A percentile compares a stretch with the other conserved stretches of the same genome.
These are phyloP conservation scores for Tenthredo livida DNA, from an alignment of 2,888 invertebrate genomes.

Conservation along the genomic window DNA sequence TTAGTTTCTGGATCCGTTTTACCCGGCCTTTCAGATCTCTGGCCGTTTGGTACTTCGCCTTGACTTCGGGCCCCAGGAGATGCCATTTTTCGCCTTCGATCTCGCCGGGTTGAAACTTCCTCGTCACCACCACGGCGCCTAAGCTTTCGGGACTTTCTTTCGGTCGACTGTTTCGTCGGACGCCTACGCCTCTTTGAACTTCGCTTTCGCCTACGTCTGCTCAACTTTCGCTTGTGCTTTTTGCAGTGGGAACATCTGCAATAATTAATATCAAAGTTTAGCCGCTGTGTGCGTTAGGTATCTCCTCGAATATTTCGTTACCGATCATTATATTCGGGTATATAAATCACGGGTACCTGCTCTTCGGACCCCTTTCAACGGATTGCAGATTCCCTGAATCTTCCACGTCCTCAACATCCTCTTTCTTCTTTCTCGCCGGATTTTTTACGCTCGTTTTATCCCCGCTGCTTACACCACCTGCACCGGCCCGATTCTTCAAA, in stretches of 20 bases:
- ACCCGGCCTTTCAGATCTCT: not conserved
- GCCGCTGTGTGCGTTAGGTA: no score
- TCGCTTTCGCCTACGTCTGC: slow-evolving; percentile 41
- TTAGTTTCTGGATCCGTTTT: slow-evolving; percentile 22
- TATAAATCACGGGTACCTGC: not conserved
- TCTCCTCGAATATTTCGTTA: not conserved
- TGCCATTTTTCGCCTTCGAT: not conserved
- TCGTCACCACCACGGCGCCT: slow-evolving; percentile 39
- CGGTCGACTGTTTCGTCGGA: slow-evolving; percentile 11
- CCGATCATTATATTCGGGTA: not conserved
- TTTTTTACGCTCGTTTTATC: slow-evolving; percentile 4
- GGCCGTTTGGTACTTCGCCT: slow-evolving; percentile 7
- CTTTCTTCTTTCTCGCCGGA: slow-evolving; percentile 39
- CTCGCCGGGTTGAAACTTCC: slow-evolving; percentile 13
- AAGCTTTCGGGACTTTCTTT: slow-evolving; percentile 11
- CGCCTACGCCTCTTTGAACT: slow-evolving; percentile 37
- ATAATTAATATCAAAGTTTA: not conserved
- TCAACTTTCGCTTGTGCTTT: slow-evolving; percentile 42
- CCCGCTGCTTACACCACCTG: slow-evolving; percentile 31
- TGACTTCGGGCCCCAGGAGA: slow-evolving; percentile 27
- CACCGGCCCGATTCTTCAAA: slow-evolving; percentile 41
- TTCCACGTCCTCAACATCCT: slow-evolving; percentile 49
- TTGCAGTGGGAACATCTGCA: slow-evolving; percentile 41
- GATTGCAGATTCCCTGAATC: slow-evolving; percentile 46
- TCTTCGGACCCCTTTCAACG: slow-evolving; percentile 44